Conservation (phyloP, 2,113 vertebrate genomes). For the Ursus arctos region DNA sequence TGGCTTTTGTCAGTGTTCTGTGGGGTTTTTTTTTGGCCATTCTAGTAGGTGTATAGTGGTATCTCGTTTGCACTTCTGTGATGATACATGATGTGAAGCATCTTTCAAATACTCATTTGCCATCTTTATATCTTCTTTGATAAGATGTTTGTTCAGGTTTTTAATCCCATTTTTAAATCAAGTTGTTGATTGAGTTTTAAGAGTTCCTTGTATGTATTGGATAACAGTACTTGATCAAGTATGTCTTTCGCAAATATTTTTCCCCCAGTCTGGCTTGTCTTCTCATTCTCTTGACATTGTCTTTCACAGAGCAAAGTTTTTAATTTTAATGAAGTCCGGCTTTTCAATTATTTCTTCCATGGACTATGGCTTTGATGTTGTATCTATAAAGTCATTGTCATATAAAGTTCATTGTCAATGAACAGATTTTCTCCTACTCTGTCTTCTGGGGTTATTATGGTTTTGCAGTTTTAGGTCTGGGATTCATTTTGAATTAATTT, state of each 20-base stretch:
- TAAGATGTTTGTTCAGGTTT: background rate
- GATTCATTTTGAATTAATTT: background rate
- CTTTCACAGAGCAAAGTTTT: background rate
- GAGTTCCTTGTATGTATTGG: background rate
- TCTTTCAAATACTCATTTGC: background rate
- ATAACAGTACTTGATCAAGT: background rate
- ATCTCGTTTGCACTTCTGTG: background rate
- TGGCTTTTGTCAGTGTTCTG: background rate
- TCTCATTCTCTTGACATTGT: background rate
- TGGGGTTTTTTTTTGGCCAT: background rate
- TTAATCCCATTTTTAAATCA: background rate
- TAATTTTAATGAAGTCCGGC: background rate
- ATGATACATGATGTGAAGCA: background rate
- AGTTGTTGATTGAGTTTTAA: background rate
- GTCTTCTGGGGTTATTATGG: background rate
- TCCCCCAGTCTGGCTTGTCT: background rate
- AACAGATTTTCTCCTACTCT: background rate
- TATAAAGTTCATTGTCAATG: background rate
- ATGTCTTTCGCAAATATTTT: background rate
- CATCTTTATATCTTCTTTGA: background rate
- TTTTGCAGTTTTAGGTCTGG: background rate
- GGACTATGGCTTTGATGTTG: background rate
- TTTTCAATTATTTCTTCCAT: background rate
- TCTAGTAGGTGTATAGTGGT: background rate
- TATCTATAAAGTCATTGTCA: background rate